Base-by-base conservation (phyloP, 92 coral and sea anemone species). In the Zoanthus solanderi region DNA sequence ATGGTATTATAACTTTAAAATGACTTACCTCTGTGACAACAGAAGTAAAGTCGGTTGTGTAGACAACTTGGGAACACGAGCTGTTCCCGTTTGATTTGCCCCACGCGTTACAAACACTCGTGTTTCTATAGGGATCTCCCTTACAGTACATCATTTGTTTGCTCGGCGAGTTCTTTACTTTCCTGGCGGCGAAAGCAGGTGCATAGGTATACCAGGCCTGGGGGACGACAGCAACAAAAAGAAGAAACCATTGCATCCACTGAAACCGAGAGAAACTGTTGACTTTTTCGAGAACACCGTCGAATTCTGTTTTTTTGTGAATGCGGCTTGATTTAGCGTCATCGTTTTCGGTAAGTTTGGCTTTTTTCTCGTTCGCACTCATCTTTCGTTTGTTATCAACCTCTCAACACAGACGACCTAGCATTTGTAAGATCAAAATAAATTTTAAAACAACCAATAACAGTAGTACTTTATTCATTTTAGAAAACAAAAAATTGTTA, bases 201-300 rank as follows among this genome's bases (percentile, higher is more conserved):
- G 96, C 95, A 46, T 97, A 97, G 3, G 99, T 92, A 56, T 97
- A 95, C 98, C 98, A 97, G 0, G 99, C 96, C 84, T 97, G 99
- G 0, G 99, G 96, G 13, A 97, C 75, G 0, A 95, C 87, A 23
- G 98, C 96, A 6, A 97, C 83, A 63, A 97, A 97, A 0, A 97
- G 75, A 0, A 97, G 90, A 18, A 92, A 34, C 99, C 99, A 97
- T 50, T 97, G 99, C 16, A 97, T 88, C 46, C 91, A 87, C 88
- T 97, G 98, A 80, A 97, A 97, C n/a, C 94, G 94, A 23, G 97
- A 92, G 88, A 96, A 95, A 6, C 91, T 92, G n/a, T 98, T 98
- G 75, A 95, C 79, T 44, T 90, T 90, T 75, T 75, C 60, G 45
- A 97, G 88, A 44, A 97, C 65, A 45, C 83, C 78, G 54, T 97